Evolutionary conservation across 1,140 invertebrate species (phyloP).

Genomic region (Calliopsis andreniformis): DNA sequence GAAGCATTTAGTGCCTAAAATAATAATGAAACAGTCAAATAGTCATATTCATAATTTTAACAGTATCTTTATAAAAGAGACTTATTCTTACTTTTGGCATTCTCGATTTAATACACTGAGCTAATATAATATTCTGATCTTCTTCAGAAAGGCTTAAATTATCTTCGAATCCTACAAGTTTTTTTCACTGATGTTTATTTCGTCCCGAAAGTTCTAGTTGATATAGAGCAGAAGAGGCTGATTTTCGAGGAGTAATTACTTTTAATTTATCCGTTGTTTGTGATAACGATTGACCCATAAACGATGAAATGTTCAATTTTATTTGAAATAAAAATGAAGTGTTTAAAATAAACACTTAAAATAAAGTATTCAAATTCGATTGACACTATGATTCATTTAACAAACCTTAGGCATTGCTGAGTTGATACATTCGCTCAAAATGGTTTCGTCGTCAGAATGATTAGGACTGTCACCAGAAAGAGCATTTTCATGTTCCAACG

Average conservation of each 20-base stretch:
- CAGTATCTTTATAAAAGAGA: not conserved
- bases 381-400: not conserved
- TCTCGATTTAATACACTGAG: slow-evolving; percentile 74
- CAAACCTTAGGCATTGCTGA: slow-evolving; percentile 72
- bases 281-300: slow-evolving; percentile 20
- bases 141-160: slow-evolving; percentile 72
- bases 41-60: too few relatives aligned
- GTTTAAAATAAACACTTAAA: too few relatives aligned
- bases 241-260: not conserved
- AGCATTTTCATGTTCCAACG: slow-evolving; percentile 54
- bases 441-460: slow-evolving; percentile 73
- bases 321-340: slow-evolving; percentile 33
- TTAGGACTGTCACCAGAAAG: slow-evolving; percentile 72
- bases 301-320: slow-evolving; percentile 39
- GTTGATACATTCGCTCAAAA: slow-evolving; percentile 72
- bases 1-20: slow-evolving; percentile 28
- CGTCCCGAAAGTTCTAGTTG: slow-evolving; percentile 20
- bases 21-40: not conserved
- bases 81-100: slow-evolving; percentile 69
- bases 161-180: slow-evolving; percentile 58
- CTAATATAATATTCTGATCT: slow-evolving; percentile 75
- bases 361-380: too few relatives aligned
- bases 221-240: slow-evolving; percentile 17
- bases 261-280: slow-evolving; percentile 35
- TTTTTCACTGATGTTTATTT: slow-evolving; percentile 31